These are phyloP conservation scores for Cartodere bifasciata DNA, from an alignment of 2,888 invertebrate genomes.

Conservation along the genomic window DNA sequence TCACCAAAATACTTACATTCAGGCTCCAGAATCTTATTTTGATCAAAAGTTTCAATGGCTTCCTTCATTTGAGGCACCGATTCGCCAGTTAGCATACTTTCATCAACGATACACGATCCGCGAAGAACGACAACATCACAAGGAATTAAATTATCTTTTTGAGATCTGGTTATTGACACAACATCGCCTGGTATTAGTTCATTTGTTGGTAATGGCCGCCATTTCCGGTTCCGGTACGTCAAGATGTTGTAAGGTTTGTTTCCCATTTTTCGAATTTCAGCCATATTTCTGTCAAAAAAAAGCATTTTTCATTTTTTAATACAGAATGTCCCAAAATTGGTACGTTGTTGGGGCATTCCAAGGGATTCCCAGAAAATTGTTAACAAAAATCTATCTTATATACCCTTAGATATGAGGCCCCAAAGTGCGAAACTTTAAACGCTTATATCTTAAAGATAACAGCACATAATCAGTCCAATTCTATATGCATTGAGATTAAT, in stretches of 20 bases:
- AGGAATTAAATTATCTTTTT: constrained; percentile 85
- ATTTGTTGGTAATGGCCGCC: constrained; percentile 75
- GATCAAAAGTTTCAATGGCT: constrained; percentile 64
- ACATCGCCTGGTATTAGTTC: constrained; percentile 93
- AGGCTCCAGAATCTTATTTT: constrained; percentile 55
- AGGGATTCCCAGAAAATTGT: no score
- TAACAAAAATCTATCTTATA: no score
- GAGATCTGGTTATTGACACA: constrained; percentile 81
- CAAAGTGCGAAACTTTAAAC: no score
- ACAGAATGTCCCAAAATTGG: no score
- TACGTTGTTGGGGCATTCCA: no score
- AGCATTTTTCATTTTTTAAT: no score
- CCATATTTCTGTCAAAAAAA: no score
- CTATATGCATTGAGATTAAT: no score
- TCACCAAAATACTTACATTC: no score
- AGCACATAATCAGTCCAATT: no score
- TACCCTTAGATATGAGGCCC: no score
- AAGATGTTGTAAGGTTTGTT: constrained; percentile 88
- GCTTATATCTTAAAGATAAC: no score
- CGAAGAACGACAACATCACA: constrained; percentile 90
- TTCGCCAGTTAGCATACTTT: constrained; percentile 98
- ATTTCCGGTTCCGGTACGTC: constrained; percentile 82
- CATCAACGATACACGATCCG: constrained; percentile 96
- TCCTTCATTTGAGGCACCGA: constrained; percentile 99
- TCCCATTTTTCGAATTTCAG: constrained; percentile 98